Conservation (phyloP, 2,888 invertebrate species). For the Cylloceria caligata region DNA sequence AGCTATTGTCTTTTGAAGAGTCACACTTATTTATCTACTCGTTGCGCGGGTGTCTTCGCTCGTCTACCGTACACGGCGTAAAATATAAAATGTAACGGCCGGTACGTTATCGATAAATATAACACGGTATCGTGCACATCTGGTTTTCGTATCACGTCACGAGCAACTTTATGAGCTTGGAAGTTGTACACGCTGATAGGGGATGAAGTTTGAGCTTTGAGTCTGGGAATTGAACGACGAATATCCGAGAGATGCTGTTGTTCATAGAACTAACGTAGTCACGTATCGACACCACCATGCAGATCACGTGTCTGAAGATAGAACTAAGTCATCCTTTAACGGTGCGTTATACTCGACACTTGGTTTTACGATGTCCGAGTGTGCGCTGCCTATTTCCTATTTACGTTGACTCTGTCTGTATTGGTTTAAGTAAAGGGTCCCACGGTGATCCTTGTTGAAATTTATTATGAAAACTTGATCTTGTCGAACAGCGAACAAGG, state of each 20-base stretch:
- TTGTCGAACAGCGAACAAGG: background rate
- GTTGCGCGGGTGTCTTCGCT: background rate
- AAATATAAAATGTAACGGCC: background rate
- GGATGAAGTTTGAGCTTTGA: constrained; percentile 32
- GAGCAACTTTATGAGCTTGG: constrained; percentile 45
- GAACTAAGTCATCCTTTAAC: constrained; percentile 40
- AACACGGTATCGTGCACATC: constrained; percentile 17
- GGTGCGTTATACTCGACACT: too few relatives aligned
- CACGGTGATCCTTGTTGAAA: background rate
- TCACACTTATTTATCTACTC: background rate
- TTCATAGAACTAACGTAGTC: constrained; percentile 28
- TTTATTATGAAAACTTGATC: constrained; percentile 1
- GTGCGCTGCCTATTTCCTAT: background rate
- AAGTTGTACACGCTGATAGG: constrained; percentile 11
- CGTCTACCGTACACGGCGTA: background rate
- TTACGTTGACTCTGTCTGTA: background rate
- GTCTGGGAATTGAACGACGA: constrained; percentile 29
- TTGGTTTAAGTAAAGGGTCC: background rate
- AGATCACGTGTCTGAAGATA: constrained; percentile 56
- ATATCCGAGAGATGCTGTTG: constrained; percentile 10
- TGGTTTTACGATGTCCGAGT: background rate
- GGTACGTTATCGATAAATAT: background rate
- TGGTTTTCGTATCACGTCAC: constrained; percentile 58
- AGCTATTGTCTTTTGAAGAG: background rate
- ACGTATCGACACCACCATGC: constrained; percentile 55